These are phyloP conservation scores for Myathropa florea DNA, from an alignment of 2,888 invertebrate genomes.

Conservation along the genomic window DNA sequence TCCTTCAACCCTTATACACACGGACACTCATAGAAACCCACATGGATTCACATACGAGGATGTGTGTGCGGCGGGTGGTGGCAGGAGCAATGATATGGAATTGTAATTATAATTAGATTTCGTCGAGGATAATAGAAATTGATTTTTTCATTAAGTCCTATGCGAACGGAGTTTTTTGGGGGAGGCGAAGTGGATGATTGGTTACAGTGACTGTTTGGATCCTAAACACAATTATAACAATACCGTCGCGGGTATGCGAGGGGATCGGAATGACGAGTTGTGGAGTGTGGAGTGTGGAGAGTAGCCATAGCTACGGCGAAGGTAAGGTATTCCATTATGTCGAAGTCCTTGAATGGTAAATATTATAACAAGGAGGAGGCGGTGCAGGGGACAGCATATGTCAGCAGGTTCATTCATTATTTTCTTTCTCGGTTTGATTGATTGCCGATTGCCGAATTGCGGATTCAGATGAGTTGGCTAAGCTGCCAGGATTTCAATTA, in stretches of 20 bases:
- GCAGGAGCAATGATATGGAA: slow-evolving; percentile 29
- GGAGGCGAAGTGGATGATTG: background rate
- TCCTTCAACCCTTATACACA: background rate
- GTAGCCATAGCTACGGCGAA: background rate
- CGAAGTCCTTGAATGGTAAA: background rate
- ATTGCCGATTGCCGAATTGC: background rate
- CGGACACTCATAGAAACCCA: background rate
- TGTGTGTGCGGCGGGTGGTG: background rate
- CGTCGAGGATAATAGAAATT: slow-evolving; percentile 54
- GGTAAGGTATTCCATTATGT: background rate
- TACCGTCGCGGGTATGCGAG: background rate
- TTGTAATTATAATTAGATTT: slow-evolving; percentile 59
- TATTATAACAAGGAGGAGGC: background rate
- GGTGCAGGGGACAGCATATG: background rate
- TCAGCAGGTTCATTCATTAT: background rate
- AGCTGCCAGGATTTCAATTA: slow-evolving; percentile 9
- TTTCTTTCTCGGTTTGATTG: background rate
- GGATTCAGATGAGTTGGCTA: background rate
- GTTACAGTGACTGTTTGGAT: slow-evolving; percentile 10
- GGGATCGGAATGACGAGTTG: background rate
- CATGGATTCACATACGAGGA: background rate
- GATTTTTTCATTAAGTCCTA: slow-evolving; percentile 48
- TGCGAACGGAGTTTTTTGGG: no score
- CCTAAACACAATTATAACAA: background rate
- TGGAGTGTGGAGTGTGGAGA: background rate